A percentile compares a stretch with the other conserved stretches of the same genome.
phyloP scores from a whole-genome alignment of 2,113 vertebrate genomes.

The Coregonus clupeaformis region DNA sequence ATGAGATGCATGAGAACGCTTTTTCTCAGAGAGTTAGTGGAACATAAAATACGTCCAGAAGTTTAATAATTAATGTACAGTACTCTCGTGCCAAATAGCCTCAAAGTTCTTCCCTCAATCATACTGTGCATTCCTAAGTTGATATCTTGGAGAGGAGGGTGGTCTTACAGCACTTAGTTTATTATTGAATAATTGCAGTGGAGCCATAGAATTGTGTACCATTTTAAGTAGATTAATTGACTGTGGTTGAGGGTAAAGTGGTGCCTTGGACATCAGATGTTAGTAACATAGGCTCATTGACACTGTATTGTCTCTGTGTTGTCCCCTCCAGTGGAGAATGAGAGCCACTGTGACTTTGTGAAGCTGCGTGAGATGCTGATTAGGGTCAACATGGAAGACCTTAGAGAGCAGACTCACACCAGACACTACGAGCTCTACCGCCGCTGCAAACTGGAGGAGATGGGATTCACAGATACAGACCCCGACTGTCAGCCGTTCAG shows the following conservation, averaged over 20 bases:
- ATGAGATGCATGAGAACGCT: conserved; percentile 8
- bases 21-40: conserved; percentile 12
- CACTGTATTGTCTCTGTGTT: conserved; percentile 4
- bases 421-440: conserved; percentile 97
- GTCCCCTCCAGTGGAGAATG: conserved; percentile 85
- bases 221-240: too few relatives aligned
- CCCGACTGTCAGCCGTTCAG: conserved; percentile 96
- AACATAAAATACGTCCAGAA: conserved; percentile 8
- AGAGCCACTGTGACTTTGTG: conserved; percentile 96
- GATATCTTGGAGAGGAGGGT: too few relatives aligned
- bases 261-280: too few relatives aligned
- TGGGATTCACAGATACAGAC: conserved; percentile 98
- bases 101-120: too few relatives aligned
- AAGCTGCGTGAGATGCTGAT: conserved; percentile 97
- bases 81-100: too few relatives aligned
- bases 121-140: too few relatives aligned
- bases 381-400: conserved; percentile 97
- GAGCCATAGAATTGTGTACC: too few relatives aligned
- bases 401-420: conserved; percentile 93
- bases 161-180: too few relatives aligned
- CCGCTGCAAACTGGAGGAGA: conserved; percentile 95
- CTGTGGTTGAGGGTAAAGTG: too few relatives aligned
- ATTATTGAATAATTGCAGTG: too few relatives aligned
- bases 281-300: too few relatives aligned
- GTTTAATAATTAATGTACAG: too few relatives aligned